These are phyloP conservation scores for Potamarius usumacintae DNA, from an alignment of 2,113 vertebrate species.

Conservation along the genomic window DNA sequence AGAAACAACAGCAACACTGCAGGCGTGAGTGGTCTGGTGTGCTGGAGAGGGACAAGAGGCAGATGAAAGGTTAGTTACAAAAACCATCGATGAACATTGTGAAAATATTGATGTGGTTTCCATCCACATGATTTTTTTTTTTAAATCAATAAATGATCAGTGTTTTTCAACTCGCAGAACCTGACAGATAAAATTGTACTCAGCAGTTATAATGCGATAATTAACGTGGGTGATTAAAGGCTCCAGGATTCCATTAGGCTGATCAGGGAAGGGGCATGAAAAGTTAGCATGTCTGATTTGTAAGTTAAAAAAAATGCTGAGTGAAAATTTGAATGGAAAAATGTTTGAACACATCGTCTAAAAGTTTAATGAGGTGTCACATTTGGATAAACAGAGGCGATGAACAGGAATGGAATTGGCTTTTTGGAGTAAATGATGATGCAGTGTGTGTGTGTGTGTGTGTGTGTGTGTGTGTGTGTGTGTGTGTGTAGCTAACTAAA, in stretches of 20 bases:
- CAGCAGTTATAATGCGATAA: neutral
- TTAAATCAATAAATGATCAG: neutral
- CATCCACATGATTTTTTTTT: neutral
- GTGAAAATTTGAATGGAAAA: neutral
- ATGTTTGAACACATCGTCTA: neutral
- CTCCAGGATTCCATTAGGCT: neutral
- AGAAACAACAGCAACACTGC: constrained; percentile 61
- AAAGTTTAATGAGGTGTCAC: neutral
- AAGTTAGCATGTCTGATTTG: neutral
- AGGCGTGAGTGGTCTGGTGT: constrained; percentile 62
- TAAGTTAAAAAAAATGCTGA: neutral
- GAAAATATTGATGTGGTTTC: constrained; percentile 36
- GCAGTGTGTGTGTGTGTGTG: neutral
- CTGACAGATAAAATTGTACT: neutral
- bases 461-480: neutral
- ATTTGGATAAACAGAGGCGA: neutral
- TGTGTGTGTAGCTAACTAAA: neutral
- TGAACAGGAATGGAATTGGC: neutral
- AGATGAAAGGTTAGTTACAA: constrained; percentile 66
- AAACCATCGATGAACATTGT: constrained; percentile 55
- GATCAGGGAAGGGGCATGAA: neutral
- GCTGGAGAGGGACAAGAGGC: constrained; percentile 66
- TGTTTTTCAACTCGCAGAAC: neutral
- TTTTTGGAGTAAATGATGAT: neutral
- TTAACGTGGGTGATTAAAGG: neutral